These are phyloP conservation scores for Clusia tigrina DNA, from an alignment of 2,888 invertebrate species.

Conservation along the genomic window DNA sequence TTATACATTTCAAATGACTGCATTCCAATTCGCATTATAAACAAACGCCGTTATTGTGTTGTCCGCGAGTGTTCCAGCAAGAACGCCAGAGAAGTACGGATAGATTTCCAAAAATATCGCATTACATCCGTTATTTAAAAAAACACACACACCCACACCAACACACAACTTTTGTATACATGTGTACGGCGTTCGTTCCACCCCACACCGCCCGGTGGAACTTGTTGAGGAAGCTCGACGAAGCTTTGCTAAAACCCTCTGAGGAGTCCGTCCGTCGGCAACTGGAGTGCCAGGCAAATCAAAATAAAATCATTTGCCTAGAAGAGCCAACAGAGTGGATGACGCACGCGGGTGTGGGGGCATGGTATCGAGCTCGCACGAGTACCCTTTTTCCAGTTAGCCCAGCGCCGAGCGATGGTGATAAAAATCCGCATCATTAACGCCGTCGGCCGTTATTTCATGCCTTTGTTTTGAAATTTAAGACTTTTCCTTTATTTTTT, in stretches of 20 bases:
- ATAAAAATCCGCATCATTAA: conserved; percentile 16
- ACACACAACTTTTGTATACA: too few species aligned
- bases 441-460: conserved; percentile 19
- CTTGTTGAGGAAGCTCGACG: conserved; percentile 10
- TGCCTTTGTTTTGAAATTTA: conserved; percentile 22
- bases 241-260: too few species aligned
- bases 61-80: too few species aligned
- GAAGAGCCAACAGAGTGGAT: not conserved
- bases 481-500: conserved; percentile 22
- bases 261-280: too few species aligned
- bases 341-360: too few species aligned
- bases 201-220: too few species aligned
- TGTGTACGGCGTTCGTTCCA: too few species aligned
- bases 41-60: conserved; percentile 8
- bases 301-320: not conserved
- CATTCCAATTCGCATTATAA: not conserved
- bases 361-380: too few species aligned
- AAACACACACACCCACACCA: too few species aligned
- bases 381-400: not conserved
- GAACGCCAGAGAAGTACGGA: too few species aligned
- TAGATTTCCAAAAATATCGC: conserved; percentile 14
- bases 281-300: too few species aligned
- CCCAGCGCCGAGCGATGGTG: not conserved
- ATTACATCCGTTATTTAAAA: conserved; percentile 25
- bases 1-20: not conserved